Evolutionary conservation across 2,113 vertebrate genomes (phyloP).

Genomic region (Artemisiospiza belli): DNA sequence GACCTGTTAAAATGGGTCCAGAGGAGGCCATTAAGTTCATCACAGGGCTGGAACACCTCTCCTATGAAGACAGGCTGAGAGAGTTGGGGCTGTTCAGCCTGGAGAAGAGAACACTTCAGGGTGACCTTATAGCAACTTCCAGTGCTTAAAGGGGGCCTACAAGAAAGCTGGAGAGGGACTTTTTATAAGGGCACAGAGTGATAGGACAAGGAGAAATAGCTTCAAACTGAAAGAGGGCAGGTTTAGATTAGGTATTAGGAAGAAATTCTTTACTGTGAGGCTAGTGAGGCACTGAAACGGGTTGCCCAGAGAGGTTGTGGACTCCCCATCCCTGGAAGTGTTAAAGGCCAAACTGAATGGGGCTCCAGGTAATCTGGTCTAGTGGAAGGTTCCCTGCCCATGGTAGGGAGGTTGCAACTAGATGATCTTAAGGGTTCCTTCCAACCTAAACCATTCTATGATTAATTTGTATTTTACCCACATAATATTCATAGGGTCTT

Average conservation of each 20-base stretch:
- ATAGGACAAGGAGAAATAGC: no score
- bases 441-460: background rate
- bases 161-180: no score
- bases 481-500: constrained; percentile 46
- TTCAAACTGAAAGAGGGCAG: no score
- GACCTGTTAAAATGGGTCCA: no score
- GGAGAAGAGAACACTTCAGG: no score
- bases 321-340: background rate
- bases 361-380: background rate
- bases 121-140: no score
- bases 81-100: no score
- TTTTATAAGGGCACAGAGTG: no score
- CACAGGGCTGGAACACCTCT: no score
- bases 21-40: no score
- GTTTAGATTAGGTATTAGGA: background rate
- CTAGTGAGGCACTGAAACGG: background rate
- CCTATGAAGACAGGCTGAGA: no score
- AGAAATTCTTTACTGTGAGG: background rate
- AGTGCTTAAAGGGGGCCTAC: no score
- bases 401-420: background rate
- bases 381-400: background rate
- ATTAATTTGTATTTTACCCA: background rate
- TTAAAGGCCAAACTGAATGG: background rate
- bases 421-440: background rate
- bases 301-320: background rate